Evolutionary conservation across 2,888 invertebrate species (phyloP).

Genomic region (Falcaria lacertinaria): DNA sequence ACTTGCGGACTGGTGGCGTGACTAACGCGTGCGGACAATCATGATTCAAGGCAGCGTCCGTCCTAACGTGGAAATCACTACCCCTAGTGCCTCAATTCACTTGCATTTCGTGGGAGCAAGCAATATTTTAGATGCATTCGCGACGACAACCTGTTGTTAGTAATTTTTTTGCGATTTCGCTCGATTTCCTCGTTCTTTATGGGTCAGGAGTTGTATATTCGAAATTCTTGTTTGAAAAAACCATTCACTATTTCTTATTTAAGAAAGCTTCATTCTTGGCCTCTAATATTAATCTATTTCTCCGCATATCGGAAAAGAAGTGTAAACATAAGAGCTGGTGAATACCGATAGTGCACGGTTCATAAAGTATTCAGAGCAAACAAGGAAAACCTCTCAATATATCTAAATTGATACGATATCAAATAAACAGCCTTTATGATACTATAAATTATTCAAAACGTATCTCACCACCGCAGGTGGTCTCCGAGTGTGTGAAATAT

Average conservation of each 20-base stretch:
- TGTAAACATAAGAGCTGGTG: too few relatives aligned
- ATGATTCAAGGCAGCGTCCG: slow-evolving; percentile 48
- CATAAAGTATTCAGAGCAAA: slow-evolving; percentile 15
- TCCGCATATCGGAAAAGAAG: too few relatives aligned
- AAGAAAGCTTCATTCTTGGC: too few relatives aligned
- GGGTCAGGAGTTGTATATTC: too few relatives aligned
- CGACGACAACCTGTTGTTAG: not conserved
- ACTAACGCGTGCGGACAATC: slow-evolving; percentile 53
- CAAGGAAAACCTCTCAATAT: slow-evolving; percentile 8
- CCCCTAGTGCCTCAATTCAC: slow-evolving; percentile 33
- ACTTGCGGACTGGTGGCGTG: slow-evolving; percentile 39
- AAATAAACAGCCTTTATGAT: slow-evolving; percentile 11
- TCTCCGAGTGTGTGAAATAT: slow-evolving; percentile 39
- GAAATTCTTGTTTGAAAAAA: too few relatives aligned
- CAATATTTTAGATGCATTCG: not conserved
- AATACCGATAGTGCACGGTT: not conserved
- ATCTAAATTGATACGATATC: slow-evolving; percentile 5
- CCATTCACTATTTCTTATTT: too few relatives aligned
- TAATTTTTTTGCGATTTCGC: too few relatives aligned
- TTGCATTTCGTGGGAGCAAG: slow-evolving; percentile 8
- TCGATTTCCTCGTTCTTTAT: too few relatives aligned
- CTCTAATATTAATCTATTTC: too few relatives aligned
- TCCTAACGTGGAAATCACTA: slow-evolving; percentile 12
- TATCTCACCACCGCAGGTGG: slow-evolving; percentile 17
- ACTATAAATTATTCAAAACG: slow-evolving; percentile 15